Evolutionary conservation across 2,888 invertebrate genomes (phyloP), one percentile per base, ranked within the genome.

Genomic region (Xiphydria camelus): DNA sequence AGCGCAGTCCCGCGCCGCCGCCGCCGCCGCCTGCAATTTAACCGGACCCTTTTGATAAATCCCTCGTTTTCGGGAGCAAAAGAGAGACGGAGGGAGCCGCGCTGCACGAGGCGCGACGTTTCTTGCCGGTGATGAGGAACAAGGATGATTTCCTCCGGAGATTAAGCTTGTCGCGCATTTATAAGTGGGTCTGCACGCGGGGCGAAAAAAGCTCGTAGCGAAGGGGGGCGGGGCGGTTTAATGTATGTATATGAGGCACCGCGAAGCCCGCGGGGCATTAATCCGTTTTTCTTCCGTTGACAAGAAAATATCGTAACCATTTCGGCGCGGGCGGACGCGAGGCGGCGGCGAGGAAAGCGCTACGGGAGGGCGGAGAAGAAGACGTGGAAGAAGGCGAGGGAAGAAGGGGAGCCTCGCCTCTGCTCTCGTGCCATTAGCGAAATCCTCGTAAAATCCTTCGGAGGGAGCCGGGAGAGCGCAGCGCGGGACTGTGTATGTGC

Each of bases 401-500:
- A 39, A 20, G 19, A 33, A 26, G 37, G 10, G 29, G 34, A 44
- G 51, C 29, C 34, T 47, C 32, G 41, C 39, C 47, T 49, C 53
- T 51, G 55, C 55, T 51, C 56, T 62, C 51, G 53, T 57, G 50
- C 63, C 64, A 66, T 66, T 66, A 66, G 60, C 46, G 51, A 55
- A 54, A 59, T 57, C 59, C 53, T 60, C 53, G 58, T 62, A 62
- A 63, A 64, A 60, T 59, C 53, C 54, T 45, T 37, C 43, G 40
- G 40, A 45, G 49, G 53, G 46, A 45, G 48, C 36, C 26, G 36
- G 35, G 42, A 42, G 42, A 34, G 26, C 19, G 29, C 26, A 10
- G 26, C 26, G 26, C 12, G 10, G 14, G 26, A 26, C 10, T 26
- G 26, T 10, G 10, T n/a, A n/a, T n/a, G n/a, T n/a, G n/a, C n/a